Evolutionary conservation across 2,113 vertebrate species (phyloP).

Genomic region (Cygnus atratus): DNA sequence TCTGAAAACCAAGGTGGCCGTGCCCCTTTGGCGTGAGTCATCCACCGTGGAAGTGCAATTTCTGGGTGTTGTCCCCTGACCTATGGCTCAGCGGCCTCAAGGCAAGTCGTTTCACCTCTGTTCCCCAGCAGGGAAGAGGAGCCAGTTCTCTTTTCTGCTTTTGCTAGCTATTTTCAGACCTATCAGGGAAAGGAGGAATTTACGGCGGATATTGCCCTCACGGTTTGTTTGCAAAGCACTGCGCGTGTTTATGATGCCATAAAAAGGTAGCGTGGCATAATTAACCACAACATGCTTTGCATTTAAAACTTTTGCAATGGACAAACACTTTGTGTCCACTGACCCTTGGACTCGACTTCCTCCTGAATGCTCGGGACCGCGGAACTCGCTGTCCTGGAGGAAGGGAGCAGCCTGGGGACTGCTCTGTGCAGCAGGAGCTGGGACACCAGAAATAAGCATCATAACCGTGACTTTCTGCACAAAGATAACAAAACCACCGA

Average conservation of each 20-base stretch:
- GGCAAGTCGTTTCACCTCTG: background rate
- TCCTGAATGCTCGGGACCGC: background rate
- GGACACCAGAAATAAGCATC: accelerated
- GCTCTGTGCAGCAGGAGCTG: accelerated
- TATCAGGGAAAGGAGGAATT: background rate
- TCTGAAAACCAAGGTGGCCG: accelerated
- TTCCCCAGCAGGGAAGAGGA: background rate
- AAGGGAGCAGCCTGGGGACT: background rate
- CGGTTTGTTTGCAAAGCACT: background rate
- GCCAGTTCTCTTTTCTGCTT: accelerated
- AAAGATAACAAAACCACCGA: background rate
- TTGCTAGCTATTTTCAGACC: background rate
- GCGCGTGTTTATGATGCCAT: background rate
- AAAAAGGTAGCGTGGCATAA: background rate
- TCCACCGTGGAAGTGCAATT: accelerated
- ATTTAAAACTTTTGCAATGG: background rate
- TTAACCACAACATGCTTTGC: background rate
- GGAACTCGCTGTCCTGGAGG: accelerated
- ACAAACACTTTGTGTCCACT: background rate
- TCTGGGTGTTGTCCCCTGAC: background rate
- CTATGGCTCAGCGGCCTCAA: background rate
- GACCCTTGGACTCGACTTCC: background rate
- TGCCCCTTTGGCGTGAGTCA: background rate
- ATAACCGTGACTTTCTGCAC: accelerated
- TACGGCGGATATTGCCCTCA: background rate